Evolutionary conservation across 2,113 vertebrate species (phyloP), one percentile per base, ranked within the genome.

Genomic region (Cacatua alba): DNA sequence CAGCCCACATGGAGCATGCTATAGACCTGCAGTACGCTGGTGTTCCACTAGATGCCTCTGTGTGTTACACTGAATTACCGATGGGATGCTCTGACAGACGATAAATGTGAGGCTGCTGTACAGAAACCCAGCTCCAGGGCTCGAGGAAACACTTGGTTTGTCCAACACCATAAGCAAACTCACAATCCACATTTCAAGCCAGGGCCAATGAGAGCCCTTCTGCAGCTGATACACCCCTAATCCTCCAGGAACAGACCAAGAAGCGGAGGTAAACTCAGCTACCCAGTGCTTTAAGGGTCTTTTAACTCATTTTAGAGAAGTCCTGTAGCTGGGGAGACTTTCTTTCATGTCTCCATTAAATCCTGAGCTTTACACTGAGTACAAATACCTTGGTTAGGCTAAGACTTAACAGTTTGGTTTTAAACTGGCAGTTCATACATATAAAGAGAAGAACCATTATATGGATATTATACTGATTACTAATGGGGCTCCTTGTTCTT

Each of bases 71-170:
- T 13, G 46, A 65, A 55, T 62, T 46, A 43, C 33, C 3, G 1
- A 43, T 1, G 21, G 23, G 48, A 64, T 35, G 57, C 57, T 35
- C 57, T 24, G 21, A 24, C 33, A 88, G 21, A 19, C 10, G 14
- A 64, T 83, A 18, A 13, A 74, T 3, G 6, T 19, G 18, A 69
- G 33, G 35, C 35, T 79, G 44, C 24, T 13, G 7, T 5, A 87
- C 0, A 0, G 41, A 63, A 67, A 53, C 12, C 9, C 51, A 74
- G 26, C n/a, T 20, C 24, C 1, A 1, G 21, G 39, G 7, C 67
- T 79, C 67, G 16, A 53, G 6, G 11, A 41, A 64, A 26, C 9
- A 39, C 48, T 21, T 23, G 41, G 19, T 76, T 75, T 28, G 20
- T 55, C 64, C 59, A 46, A 65, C 5, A 31, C 17, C 59, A 18